Evolutionary conservation across 2,888 invertebrate species (phyloP).

Genomic region (Ophion ventricosus): DNA sequence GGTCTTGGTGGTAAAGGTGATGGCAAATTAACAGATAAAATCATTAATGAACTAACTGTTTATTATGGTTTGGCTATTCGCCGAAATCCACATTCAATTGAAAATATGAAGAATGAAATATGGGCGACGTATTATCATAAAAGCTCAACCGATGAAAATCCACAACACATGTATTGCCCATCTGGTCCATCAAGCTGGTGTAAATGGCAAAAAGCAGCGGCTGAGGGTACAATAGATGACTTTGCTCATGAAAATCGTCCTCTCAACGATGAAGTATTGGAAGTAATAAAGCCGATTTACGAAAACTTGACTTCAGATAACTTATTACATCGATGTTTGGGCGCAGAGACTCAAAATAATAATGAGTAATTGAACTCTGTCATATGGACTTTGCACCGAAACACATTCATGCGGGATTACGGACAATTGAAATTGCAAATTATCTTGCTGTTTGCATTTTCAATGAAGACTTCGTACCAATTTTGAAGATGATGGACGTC

Average conservation of each 20-base stretch:
- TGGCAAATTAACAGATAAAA: constrained; percentile 50
- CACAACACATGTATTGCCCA: constrained; percentile 55
- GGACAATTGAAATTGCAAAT: too few species aligned
- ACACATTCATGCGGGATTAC: too few species aligned
- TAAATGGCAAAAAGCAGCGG: constrained; percentile 46
- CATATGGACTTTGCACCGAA: too few species aligned
- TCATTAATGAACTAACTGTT: constrained; percentile 28
- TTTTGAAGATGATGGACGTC: constrained; percentile 6
- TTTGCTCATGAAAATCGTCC: not conserved
- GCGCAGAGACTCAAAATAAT: too few species aligned
- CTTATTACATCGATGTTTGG: too few species aligned
- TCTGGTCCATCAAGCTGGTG: constrained; percentile 50
- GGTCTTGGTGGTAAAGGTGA: constrained; percentile 37
- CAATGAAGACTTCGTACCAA: constrained; percentile 3
- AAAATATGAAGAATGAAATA: constrained; percentile 45
- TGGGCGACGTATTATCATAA: constrained; percentile 54
- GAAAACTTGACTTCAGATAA: too few species aligned
- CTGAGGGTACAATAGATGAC: not conserved
- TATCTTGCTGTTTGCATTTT: constrained; percentile 10
- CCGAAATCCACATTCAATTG: constrained; percentile 40
- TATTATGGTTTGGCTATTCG: constrained; percentile 34
- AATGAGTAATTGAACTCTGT: too few species aligned
- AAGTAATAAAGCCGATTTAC: too few species aligned
- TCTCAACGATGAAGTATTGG: not conserved
- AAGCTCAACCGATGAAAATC: too few species aligned